phyloP scores from a whole-genome alignment of 2,888 invertebrate species.

The Epicampocera succincta region DNA sequence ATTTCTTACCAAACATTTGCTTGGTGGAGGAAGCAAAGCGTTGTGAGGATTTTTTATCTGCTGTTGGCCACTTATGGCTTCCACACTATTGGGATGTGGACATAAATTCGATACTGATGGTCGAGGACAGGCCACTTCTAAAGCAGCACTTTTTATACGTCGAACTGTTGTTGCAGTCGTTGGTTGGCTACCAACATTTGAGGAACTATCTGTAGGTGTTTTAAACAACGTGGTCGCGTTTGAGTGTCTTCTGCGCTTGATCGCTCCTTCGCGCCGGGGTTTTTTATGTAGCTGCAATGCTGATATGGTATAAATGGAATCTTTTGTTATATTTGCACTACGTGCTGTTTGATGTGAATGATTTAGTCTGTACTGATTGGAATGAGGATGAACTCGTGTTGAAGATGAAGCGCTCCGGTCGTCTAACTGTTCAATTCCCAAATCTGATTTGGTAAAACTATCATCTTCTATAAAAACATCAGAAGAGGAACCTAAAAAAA shows the following conservation, averaged over 20 bases:
- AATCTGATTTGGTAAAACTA: conserved; percentile 81
- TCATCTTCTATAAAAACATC: conserved; percentile 81
- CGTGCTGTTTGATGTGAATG: conserved; percentile 71
- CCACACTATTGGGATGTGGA: conserved; percentile 91
- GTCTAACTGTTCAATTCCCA: conserved; percentile 80
- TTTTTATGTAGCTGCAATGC: conserved; percentile 84
- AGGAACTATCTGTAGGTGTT: conserved; percentile 70
- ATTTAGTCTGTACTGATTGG: conserved; percentile 67
- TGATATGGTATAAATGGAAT: conserved; percentile 83
- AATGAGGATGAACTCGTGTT: conserved; percentile 71
- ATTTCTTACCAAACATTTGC: conserved; percentile 86
- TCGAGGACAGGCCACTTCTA: conserved; percentile 87
- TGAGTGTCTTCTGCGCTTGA: conserved; percentile 81
- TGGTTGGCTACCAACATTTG: conserved; percentile 67
- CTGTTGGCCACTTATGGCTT: conserved; percentile 86
- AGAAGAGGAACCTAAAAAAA: conserved; percentile 78
- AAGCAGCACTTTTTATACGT: conserved; percentile 87
- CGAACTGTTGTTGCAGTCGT: conserved; percentile 81
- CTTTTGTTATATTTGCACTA: conserved; percentile 77
- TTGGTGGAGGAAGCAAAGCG: conserved; percentile 86
- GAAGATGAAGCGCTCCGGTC: conserved; percentile 66
- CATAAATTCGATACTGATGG: conserved; percentile 87
- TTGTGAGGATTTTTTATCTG: conserved; percentile 85
- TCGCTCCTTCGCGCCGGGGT: conserved; percentile 70
- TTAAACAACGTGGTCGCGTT: conserved; percentile 79